Base-by-base conservation (phyloP, 2,888 invertebrate genomes). In the Cheilosia grossa region DNA sequence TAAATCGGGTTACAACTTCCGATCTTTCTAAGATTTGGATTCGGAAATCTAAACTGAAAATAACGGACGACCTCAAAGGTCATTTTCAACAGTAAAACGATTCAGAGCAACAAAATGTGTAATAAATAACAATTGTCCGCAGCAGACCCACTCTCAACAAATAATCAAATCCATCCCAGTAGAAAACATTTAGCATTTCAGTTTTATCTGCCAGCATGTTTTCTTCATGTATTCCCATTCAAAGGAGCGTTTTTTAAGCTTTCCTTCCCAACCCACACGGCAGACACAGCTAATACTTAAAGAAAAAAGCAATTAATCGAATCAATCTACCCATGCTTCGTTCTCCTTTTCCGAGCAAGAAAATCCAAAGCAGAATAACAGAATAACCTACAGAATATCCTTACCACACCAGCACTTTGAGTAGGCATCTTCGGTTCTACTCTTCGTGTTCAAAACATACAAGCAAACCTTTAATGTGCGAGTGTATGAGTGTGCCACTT, bases 151-250 rank as follows among this genome's bases (percentile, higher is more conserved):
- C 44, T 47, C 4, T 17, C 44, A 47, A 9, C 7, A 47, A 2
- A 44, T 17, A 17, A 44, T 7, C n/a, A 44, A n/a, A 17, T 17
- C 44, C 4, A 24, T 13, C 15, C 2, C 10, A 1, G 27, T 51
- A 6, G 15, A 24, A 42, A 64, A 58, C 61, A 33, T 70, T 58
- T 77, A 58, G 64, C 64, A 70, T 81, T 64, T 66, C 4, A 63
- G 10, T 19, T 40, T 24, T 3, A 4, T 53, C 44, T 75, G 49
- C 13, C 56, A 21, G n/a, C 4, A 19, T 13, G 4, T 15, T 70
- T 59, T n/a, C n/a, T n/a, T n/a, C n/a, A 40, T 77, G 58, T 53
- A 70, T 77, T 74, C 70, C 44, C 64, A 75, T 75, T 75, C 69
- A 27, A 33, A 33, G 24, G 10, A 59, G 24, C 19, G 19, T 66